Percentiles rank a stretch among this genome's conserved stretches.
phyloP scores from a whole-genome alignment of 1,140 invertebrate species.

The Tetragnatha versicolor region DNA sequence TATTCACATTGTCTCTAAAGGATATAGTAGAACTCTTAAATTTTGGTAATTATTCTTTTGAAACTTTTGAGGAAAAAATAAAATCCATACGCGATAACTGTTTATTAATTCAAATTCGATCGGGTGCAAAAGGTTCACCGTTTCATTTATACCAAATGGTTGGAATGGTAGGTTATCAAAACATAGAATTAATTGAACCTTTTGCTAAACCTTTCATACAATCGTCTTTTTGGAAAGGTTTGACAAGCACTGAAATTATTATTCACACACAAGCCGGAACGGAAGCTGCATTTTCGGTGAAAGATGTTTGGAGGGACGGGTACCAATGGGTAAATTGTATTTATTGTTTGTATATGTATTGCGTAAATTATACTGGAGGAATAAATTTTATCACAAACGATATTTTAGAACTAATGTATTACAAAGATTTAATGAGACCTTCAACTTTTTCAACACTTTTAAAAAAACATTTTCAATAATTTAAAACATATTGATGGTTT shows the following conservation, averaged over 20 bases:
- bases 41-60: not conserved
- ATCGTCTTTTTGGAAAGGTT: slow-evolving; percentile 28
- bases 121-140: not conserved
- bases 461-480: too few species aligned
- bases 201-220: not conserved
- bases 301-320: too few species aligned
- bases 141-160: slow-evolving; percentile 29
- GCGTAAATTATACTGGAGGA: too few species aligned
- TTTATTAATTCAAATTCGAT: slow-evolving; percentile 11
- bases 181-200: not conserved
- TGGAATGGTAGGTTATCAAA: slow-evolving; percentile 4
- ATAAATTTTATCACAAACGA: too few species aligned
- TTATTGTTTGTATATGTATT: too few species aligned
- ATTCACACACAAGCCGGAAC: slow-evolving; percentile 28
- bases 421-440: too few species aligned
- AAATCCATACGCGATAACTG: not conserved
- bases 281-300: too few species aligned
- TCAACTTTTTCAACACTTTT: too few species aligned
- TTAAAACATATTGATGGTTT: too few species aligned
- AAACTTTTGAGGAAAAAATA: not conserved
- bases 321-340: too few species aligned
- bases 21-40: not conserved
- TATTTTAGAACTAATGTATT: too few species aligned
- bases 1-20: not conserved
- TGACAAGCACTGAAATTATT: not conserved